A percentile compares a stretch with the other conserved stretches of the same genome.
Conservation (phyloP, 2,797 vertebrate species). For the Arremon brunneinucha region DNA sequence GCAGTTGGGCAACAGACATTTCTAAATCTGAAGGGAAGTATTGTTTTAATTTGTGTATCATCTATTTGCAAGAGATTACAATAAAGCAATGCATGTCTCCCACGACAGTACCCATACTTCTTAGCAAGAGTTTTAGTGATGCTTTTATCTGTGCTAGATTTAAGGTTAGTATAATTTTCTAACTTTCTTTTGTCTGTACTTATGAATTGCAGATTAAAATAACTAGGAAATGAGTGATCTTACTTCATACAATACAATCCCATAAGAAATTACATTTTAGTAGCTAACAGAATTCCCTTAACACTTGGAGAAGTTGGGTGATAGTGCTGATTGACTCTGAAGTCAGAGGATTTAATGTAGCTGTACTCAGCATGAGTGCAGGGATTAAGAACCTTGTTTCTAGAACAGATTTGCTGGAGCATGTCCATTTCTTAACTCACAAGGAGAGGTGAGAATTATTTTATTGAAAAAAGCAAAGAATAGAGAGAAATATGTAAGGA, state of each 20-base stretch:
- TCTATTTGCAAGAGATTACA: not conserved
- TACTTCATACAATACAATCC: not conserved
- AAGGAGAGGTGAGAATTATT: not conserved
- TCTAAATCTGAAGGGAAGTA: not conserved
- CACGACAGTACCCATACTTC: not conserved
- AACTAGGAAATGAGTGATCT: not conserved
- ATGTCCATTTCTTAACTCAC: not conserved
- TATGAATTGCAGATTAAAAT: not conserved
- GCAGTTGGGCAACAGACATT: not conserved
- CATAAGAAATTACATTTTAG: not conserved
- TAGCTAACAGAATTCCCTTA: not conserved
- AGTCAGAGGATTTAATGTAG: not conserved
- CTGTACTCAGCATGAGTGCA: not conserved
- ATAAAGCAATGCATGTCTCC: not conserved
- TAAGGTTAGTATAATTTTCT: not conserved
- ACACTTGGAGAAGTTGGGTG: not conserved
- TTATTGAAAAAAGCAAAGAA: not conserved
- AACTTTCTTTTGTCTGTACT: not conserved
- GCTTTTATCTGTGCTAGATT: not conserved
- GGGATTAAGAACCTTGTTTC: not conserved
- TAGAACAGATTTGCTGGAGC: not conserved
- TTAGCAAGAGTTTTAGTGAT: not conserved
- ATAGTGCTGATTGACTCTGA: not conserved
- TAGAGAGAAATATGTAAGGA: not conserved
- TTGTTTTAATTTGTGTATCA: not conserved